These are phyloP conservation scores for Pipistrellus pygmaeus DNA, from an alignment of 2,797 vertebrate genomes.

Conservation along the genomic window DNA sequence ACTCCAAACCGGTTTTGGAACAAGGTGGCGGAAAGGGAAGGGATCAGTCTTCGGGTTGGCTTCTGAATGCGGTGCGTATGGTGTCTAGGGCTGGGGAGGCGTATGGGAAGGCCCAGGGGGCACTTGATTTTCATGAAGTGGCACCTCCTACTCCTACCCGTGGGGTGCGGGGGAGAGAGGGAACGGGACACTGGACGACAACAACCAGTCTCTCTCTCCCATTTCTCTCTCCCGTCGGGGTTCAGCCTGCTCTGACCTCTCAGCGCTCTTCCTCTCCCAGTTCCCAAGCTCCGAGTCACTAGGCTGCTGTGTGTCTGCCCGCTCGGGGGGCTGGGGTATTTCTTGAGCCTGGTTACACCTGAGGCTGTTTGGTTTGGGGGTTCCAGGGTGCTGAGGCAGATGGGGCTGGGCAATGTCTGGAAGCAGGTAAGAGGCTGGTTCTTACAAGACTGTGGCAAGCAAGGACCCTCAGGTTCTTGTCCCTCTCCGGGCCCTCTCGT, in stretches of 20 bases:
- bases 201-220: not conserved
- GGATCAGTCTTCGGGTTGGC: not conserved
- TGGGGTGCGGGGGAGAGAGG: not conserved
- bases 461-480: not conserved
- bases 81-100: not conserved
- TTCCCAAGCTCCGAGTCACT: not conserved
- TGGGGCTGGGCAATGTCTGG: not conserved
- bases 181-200: too few species aligned
- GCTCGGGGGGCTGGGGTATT: not conserved
- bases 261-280: not conserved
- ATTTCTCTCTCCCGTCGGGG: not conserved
- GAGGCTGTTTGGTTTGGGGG: not conserved
- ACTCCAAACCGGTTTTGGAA: not conserved
- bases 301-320: not conserved
- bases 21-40: not conserved
- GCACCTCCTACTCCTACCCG: not conserved
- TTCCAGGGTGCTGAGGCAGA: not conserved
- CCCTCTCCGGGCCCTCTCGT: not conserved
- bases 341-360: not conserved
- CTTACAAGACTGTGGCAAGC: not conserved
- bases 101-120: not conserved
- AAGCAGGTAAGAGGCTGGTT: not conserved
- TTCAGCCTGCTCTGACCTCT: not conserved
- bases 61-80: fast-evolving
- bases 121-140: too few species aligned